Base-by-base conservation (phyloP, 2,797 vertebrate species). In the Apogon talboti region DNA sequence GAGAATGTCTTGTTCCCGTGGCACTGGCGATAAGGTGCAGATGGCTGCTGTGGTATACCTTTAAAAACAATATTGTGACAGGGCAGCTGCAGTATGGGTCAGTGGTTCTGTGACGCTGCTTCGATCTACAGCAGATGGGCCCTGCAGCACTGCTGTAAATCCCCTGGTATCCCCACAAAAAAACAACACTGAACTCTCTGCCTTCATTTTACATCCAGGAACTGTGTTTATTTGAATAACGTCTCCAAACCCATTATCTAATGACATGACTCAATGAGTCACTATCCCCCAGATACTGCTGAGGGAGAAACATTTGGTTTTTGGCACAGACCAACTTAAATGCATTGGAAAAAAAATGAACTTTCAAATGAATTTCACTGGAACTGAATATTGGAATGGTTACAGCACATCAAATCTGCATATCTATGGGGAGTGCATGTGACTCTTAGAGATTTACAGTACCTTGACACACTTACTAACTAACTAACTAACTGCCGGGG, bases 71-170 rank as follows among this genome's bases (percentile, higher is more conserved):
- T 81, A 87, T 84, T 82, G 86, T 79, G 80, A 84, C 82, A 78
- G 79, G 81, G 76, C 82, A 84, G 88, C 87, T 86, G 88, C 59
- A 71, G 79, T 60, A 84, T 18, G 85, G 89, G 89, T 92, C 90
- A 91, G 73, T 76, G 83, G 54, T 74, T 85, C 81, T 80, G 82
- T 67, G 66, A 59, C 42, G 82, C 78, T 28, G 76, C 69, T 83
- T 82, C 76, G 66, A 89, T 91, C 82, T 77, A 81, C 76, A 88
- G 85, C 90, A 92, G 89, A 92, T 92, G 89, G 89, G 87, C 83
- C 80, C 84, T 75, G 82, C 74, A 83, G 83, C 78, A 72, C 69
- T 6, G 16, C 61, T 86, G 85, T 79, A 87, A 89, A 82, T 87
- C 87, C 89, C 88, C 82, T 80, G 83, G 86, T 82, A 83, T 76